Evolutionary conservation across 1,140 invertebrate species (phyloP), one percentile per base, ranked within the genome.

Genomic region (Reticulitermes speratus): DNA sequence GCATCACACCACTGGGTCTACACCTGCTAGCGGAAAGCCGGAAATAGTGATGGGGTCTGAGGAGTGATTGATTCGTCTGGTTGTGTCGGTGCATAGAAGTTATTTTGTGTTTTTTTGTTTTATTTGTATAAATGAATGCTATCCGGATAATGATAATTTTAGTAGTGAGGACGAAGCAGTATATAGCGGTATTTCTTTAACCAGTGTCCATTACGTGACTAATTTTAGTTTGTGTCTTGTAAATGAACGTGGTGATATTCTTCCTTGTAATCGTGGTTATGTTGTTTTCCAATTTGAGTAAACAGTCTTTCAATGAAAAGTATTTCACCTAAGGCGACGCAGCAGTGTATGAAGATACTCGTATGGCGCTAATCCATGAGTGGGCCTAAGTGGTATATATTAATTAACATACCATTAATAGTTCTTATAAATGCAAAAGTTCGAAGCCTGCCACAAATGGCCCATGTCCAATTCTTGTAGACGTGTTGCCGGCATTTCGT

Each of bases 11-110:
- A 30, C 52, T 12, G 83, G 83, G n/a, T 30, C 83, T 84, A 84
- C 44, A 84, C 45, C 83, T 84, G 45, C 44, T 84, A 84, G 83
- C 83, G 83, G 83, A 84, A 84, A 84, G 83, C 83, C 83, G 83
- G 83, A 84, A 52, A 84, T 84, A 21, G 83, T 84, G 83, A 84
- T 84, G 83, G 83, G n/a, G 83, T 8, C 83, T 30, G 25, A 32
- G 83, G 52, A 84, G 45, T 84, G 83, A 84, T 84, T 84, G 83
- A 84, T 84, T 84, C 83, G 55, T 84, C 48, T 52, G 83, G 30
- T 84, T 84, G 55, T 84, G 83, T 48, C 48, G 59, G 83, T 84
- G 48, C 25, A 48, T 84, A 21, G 83, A 30, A 59, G 83, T 84
- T 84, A 84, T 84, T 55, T n/a, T 55, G n/a, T 45, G 12, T n/a